A percentile compares a stretch with the other conserved stretches of the same genome.
Conservation (phyloP, 2,888 invertebrate genomes). For the Alloplasta piceator region DNA sequence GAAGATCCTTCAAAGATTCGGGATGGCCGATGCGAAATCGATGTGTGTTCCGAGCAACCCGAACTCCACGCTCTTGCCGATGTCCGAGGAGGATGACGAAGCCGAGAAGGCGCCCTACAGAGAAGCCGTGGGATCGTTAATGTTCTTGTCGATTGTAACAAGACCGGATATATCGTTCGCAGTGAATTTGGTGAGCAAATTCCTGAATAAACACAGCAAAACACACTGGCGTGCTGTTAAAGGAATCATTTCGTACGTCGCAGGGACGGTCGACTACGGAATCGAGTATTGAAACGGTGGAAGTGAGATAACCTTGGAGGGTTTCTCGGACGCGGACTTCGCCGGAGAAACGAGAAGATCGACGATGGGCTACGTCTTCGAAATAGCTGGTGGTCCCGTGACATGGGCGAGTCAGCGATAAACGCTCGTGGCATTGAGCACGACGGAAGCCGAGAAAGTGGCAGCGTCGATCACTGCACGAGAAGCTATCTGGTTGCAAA, state of each 20-base stretch:
- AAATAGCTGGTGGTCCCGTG: conserved; percentile 51
- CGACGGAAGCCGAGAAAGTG: conserved; percentile 68
- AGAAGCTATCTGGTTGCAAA: background rate
- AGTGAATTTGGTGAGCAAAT: conserved; percentile 49
- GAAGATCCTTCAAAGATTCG: conserved; percentile 59
- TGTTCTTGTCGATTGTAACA: conserved; percentile 53
- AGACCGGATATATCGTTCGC: conserved; percentile 60
- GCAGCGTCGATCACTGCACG: conserved; percentile 43
- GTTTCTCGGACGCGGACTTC: conserved; percentile 67
- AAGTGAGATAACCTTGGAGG: conserved; percentile 11
- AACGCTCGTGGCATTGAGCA: conserved; percentile 62
- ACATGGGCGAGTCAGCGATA: conserved; percentile 63
- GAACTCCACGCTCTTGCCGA: too few species aligned
- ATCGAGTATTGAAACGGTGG: conserved; percentile 21
- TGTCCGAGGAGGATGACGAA: too few species aligned
- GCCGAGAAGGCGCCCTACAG: conserved; percentile 9
- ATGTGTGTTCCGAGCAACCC: conserved; percentile 50
- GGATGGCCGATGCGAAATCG: conserved; percentile 54
- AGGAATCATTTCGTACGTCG: conserved; percentile 50
- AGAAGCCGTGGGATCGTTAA: conserved; percentile 46
- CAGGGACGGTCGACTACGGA: conserved; percentile 42
- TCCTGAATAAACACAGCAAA: conserved; percentile 31
- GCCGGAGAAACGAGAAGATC: conserved; percentile 60
- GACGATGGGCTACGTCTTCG: conserved; percentile 65
- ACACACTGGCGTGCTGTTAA: conserved; percentile 58